Base-by-base conservation (phyloP, 1,140 invertebrate genomes). In the Trichonephila clavipes region DNA sequence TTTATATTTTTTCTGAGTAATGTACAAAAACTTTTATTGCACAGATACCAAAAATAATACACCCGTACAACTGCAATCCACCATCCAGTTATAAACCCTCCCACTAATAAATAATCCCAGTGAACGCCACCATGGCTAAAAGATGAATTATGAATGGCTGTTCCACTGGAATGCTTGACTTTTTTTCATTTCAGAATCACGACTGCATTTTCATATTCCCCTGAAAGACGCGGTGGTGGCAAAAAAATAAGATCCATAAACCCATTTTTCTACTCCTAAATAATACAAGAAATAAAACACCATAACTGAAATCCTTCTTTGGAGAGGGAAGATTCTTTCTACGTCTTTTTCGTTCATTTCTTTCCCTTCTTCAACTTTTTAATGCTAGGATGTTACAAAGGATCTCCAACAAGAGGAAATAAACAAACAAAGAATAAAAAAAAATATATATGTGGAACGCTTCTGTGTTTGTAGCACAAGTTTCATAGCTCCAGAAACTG, bases 201-300 rank as follows among this genome's bases (percentile, higher is more conserved):
- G 40, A 77, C 66, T 77, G 88, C 44, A 89, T 89, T 89, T 89
- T 72, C 88, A 51, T 58, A 89, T 88, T 18, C 59, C 24, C 34
- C 59, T 44, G 12, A 64, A 59, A 69, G 24, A 69, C 10, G 24
- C 7, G 64, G 64, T 51, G 51, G 64, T n/a, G 64, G 21, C n/a
- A n/a, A n/a, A 69, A 28, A 69, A 24, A 69, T 69, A 24, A 24
- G 62, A 58, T 77, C 88, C 66, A 62, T 40, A 51, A 24, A 21
- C 61, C 62, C 88, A 72, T 58, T 89, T 89, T 77, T 89, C 66
- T 34, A 44, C 44, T 77, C 88, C 88, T 89, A 77, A 89, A 89
- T 89, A 89, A 89, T 89, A 89, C 64, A 58, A 69, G 88, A 77
- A 77, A 89, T 89, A 89, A 89, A 89, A 89, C n/a, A 88, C 34